phyloP scores from a whole-genome alignment of 1,140 invertebrate genomes.

The Varroa destructor region DNA sequence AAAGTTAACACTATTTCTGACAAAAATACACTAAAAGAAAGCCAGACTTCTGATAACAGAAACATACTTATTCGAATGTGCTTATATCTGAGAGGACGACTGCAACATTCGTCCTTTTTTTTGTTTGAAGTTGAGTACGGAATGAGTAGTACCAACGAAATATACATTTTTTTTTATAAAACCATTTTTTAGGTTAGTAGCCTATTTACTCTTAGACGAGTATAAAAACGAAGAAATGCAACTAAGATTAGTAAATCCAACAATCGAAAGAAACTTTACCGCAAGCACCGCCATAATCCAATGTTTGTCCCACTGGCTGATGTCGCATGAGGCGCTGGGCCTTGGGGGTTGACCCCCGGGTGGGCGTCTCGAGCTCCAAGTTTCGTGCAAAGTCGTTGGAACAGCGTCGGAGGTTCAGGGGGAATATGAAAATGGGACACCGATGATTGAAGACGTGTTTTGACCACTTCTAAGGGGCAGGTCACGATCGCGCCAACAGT shows the following conservation, averaged over 20 bases:
- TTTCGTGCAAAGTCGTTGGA: constrained; percentile 5
- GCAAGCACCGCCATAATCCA: constrained; percentile 35
- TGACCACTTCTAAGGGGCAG: constrained; percentile 95
- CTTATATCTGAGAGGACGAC: too few species aligned
- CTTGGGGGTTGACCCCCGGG: constrained; percentile 31
- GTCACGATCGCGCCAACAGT: constrained; percentile 90
- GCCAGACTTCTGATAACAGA: too few species aligned
- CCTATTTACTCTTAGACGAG: too few species aligned
- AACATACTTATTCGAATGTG: too few species aligned
- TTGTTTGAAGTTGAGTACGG: too few species aligned
- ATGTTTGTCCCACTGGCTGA: constrained; percentile 24
- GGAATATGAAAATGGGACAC: constrained; percentile 36
- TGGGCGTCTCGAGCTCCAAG: constrained; percentile 6
- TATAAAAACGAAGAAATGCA: neutral
- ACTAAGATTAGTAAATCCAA: neutral
- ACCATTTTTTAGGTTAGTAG: too few species aligned
- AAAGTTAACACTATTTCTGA: neutral
- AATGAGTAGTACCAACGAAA: too few species aligned
- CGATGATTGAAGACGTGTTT: constrained; percentile 90
- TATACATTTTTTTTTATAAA: too few species aligned
- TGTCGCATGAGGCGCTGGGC: constrained; percentile 28
- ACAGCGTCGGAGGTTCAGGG: constrained; percentile 37
- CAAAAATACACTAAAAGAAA: neutral
- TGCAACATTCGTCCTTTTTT: too few species aligned
- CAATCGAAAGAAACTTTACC: constrained; percentile 30